Conservation (phyloP, 1,140 invertebrate species). For the Calephelis nemesis region DNA sequence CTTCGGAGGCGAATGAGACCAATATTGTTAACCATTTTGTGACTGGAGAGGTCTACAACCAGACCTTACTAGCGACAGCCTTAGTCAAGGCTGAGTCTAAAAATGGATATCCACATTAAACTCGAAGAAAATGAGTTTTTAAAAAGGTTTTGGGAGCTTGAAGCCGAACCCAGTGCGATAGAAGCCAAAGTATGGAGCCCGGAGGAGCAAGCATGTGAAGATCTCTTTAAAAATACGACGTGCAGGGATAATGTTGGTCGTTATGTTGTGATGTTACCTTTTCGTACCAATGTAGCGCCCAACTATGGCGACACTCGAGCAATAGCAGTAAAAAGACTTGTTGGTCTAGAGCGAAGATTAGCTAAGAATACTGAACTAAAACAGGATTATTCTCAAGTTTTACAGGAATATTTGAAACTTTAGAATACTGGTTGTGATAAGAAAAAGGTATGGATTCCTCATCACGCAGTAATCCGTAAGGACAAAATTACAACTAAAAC, state of each 20-base stretch:
- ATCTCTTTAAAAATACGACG: neutral
- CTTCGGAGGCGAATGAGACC: conserved; percentile 20
- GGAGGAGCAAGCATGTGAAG: neutral
- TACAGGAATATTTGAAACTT: neutral
- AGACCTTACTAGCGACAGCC: conserved; percentile 10
- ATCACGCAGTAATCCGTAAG: neutral
- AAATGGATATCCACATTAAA: neutral
- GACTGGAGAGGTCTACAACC: conserved; percentile 14
- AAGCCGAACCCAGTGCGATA: neutral
- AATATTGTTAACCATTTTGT: conserved; percentile 25
- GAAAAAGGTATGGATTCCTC: neutral
- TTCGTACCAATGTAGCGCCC: neutral
- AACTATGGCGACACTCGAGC: neutral
- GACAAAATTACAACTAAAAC: neutral
- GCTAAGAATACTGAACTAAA: neutral
- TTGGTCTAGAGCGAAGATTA: neutral
- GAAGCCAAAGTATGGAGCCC: neutral
- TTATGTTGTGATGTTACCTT: neutral
- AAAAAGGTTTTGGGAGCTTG: neutral
- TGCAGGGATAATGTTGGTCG: neutral
- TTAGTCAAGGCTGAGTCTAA: conserved; percentile 18
- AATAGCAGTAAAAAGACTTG: neutral
- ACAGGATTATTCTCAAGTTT: neutral
- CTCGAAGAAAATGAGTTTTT: neutral
- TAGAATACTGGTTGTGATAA: neutral